These are phyloP conservation scores for Drosophila crucigera DNA, from an alignment of 2,888 invertebrate genomes.

Conservation along the genomic window DNA sequence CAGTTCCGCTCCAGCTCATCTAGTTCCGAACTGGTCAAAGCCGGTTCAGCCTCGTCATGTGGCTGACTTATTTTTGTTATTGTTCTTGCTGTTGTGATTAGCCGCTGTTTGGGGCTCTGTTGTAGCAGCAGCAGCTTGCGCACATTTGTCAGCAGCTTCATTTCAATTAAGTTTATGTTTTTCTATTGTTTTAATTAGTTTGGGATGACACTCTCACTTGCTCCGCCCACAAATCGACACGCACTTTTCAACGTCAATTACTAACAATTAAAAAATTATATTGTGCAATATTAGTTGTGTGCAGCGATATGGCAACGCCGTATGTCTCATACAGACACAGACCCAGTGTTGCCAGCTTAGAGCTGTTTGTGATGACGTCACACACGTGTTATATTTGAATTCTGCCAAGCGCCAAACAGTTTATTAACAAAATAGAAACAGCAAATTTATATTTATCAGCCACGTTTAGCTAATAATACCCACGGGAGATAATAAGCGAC, in stretches of 20 bases:
- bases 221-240: constrained; percentile 13
- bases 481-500: constrained; percentile 20
- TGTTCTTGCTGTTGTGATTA: constrained; percentile 48
- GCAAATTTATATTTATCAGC: constrained; percentile 13
- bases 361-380: constrained; percentile 34
- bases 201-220: neutral
- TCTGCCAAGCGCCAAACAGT: neutral
- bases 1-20: constrained; percentile 72
- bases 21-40: constrained; percentile 63
- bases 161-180: constrained; percentile 57
- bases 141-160: constrained; percentile 64
- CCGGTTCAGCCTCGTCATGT: constrained; percentile 41
- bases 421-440: constrained; percentile 10
- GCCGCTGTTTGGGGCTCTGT: constrained; percentile 40
- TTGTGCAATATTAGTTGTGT: constrained; percentile 47
- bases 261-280: constrained; percentile 32
- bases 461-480: constrained; percentile 2
- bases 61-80: constrained; percentile 31
- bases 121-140: constrained; percentile 46
- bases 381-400: constrained; percentile 3
- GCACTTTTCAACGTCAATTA: constrained; percentile 48
- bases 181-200: constrained; percentile 48
- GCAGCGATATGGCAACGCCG: constrained; percentile 38
- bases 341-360: constrained; percentile 30
- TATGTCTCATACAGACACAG: neutral